Conservation (phyloP, 2,888 invertebrate genomes). For the Nomada ferruginata region DNA sequence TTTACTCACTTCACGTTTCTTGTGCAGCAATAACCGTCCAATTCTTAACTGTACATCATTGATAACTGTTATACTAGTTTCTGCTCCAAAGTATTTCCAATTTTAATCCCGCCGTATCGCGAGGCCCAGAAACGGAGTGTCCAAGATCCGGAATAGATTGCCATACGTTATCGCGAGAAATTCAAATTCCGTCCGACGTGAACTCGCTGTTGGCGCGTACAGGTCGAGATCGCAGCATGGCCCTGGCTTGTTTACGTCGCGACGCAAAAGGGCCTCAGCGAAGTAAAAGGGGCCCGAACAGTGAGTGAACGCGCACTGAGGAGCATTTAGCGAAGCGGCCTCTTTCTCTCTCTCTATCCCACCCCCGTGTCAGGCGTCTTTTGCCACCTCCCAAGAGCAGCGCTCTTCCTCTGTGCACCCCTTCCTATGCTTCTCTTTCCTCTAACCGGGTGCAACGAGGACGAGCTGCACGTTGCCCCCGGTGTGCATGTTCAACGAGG, state of each 20-base stretch:
- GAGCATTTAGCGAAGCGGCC: constrained; percentile 79
- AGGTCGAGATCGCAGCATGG: constrained; percentile 19
- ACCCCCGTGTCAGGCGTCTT: constrained; percentile 46
- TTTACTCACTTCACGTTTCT: too few species aligned
- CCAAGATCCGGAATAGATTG: too few species aligned
- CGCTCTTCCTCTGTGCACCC: constrained; percentile 45
- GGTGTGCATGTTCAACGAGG: constrained; percentile 70
- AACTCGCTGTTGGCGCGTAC: neutral
- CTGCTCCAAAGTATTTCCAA: too few species aligned
- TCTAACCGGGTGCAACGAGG: constrained; percentile 56
- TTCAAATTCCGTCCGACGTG: neutral
- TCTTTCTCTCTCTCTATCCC: constrained; percentile 45
- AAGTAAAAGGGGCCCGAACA: constrained; percentile 63
- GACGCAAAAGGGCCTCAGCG: constrained; percentile 61
- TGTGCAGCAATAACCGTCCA: too few species aligned
- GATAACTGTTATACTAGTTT: too few species aligned
- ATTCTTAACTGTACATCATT: too few species aligned
- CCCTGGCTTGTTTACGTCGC: constrained; percentile 80
- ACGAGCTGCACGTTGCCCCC: constrained; percentile 72
- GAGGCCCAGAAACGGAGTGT: too few species aligned
- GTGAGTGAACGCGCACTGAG: constrained; percentile 73
- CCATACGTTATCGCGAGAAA: too few species aligned
- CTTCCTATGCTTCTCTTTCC: constrained; percentile 28
- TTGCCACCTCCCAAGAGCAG: constrained; percentile 46
- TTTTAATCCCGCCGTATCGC: too few species aligned